phyloP scores from a whole-genome alignment of 2,797 vertebrate species.

The Notolabrus celidotus region DNA sequence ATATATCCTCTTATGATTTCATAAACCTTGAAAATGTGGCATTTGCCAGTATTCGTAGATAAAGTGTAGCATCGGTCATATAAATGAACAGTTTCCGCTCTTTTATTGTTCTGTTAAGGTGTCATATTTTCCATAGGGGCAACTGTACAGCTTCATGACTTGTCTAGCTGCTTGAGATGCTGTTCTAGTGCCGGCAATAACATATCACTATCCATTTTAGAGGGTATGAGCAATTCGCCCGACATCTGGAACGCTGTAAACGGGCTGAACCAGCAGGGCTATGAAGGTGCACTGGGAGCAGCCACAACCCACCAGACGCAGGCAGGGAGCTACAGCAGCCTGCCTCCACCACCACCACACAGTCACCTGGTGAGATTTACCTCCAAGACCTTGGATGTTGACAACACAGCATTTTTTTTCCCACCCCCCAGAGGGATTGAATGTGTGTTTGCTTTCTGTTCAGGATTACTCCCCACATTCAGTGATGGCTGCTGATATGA shows the following conservation, averaged over 20 bases:
- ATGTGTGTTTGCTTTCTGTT: constrained; percentile 41
- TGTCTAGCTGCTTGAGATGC: constrained; percentile 67
- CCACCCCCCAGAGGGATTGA: constrained; percentile 26
- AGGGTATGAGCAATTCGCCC: constrained; percentile 93
- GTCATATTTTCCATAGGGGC: neutral
- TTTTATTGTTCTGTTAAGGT: neutral
- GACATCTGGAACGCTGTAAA: constrained; percentile 97
- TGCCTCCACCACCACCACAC: constrained; percentile 88
- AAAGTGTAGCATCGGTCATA: neutral
- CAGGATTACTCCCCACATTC: constrained; percentile 93
- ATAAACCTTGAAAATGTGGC: neutral
- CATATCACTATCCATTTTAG: constrained; percentile 79
- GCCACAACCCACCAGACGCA: constrained; percentile 91
- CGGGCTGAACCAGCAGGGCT: constrained; percentile 94
- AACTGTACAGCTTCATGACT: constrained; percentile 11
- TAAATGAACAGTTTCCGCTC: neutral
- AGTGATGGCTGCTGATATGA: constrained; percentile 90
- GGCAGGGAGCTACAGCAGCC: constrained; percentile 89
- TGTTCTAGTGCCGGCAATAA: constrained; percentile 52
- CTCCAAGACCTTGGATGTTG: constrained; percentile 26
- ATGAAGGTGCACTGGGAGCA: constrained; percentile 92
- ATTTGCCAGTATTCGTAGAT: neutral
- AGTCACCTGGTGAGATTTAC: constrained; percentile 92
- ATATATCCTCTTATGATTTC: neutral
- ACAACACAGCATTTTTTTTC: constrained; percentile 13